Evolutionary conservation across 2,888 invertebrate species (phyloP).

Genomic region (Eupeodes latifasciatus): DNA sequence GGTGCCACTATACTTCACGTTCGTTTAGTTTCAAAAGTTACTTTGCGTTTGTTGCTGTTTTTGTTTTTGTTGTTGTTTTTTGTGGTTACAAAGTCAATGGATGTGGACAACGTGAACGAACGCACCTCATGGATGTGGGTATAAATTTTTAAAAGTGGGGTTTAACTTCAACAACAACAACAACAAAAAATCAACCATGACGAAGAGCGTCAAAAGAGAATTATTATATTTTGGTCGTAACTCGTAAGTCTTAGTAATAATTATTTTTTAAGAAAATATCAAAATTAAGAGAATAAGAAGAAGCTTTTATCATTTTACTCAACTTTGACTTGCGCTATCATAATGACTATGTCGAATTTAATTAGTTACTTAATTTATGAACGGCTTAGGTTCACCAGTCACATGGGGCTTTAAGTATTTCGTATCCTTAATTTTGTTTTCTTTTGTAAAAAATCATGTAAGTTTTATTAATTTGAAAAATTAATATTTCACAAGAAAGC

Average conservation of each 20-base stretch:
- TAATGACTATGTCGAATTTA: neutral
- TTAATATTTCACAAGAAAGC: no score
- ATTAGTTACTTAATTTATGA: neutral
- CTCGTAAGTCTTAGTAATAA: neutral
- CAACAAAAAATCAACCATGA: constrained; percentile 11
- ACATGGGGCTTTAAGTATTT: no score
- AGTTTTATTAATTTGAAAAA: no score
- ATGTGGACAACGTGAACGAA: constrained; percentile 30
- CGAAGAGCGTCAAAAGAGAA: constrained; percentile 53
- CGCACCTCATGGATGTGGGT: constrained; percentile 46
- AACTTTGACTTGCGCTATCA: neutral
- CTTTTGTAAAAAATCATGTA: no score
- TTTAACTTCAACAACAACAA: constrained; percentile 28
- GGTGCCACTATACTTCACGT: constrained; percentile 52
- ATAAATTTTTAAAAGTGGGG: constrained; percentile 47
- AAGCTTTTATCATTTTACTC: constrained; percentile 9
- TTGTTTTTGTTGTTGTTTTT: neutral
- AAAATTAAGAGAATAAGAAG: constrained; percentile 2
- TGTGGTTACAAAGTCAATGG: constrained; percentile 42
- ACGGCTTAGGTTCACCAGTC: no score
- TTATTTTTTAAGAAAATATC: neutral
- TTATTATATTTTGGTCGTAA: neutral
- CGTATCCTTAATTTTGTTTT: no score
- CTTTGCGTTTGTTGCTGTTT: constrained; percentile 18
- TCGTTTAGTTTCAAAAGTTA: constrained; percentile 57